phyloP scores from a whole-genome alignment of 2,888 invertebrate genomes.

The Spicauda simplicius region DNA sequence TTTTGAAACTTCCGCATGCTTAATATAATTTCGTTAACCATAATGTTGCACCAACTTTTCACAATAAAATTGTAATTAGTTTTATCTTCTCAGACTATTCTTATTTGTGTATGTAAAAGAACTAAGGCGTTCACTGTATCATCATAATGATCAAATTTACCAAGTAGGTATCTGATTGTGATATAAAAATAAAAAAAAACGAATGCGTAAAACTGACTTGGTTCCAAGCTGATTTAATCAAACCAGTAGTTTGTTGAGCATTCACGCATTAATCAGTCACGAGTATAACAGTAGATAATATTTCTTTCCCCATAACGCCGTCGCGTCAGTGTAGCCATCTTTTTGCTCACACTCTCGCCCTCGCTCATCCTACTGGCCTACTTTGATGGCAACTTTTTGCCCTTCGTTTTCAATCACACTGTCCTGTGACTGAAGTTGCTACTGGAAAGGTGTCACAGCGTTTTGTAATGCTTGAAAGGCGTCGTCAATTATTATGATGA shows the following conservation, averaged over 20 bases:
- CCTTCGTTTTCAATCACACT: constrained; percentile 20
- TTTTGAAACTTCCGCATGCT: constrained; percentile 4
- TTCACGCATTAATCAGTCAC: neutral
- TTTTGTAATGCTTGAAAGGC: neutral
- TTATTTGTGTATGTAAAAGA: too few species aligned
- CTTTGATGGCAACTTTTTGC: constrained; percentile 47
- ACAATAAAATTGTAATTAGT: too few species aligned
- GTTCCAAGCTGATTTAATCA: neutral
- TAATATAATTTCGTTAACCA: neutral
- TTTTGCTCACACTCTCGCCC: constrained; percentile 35
- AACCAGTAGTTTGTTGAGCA: neutral
- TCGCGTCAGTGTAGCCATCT: constrained; percentile 19
- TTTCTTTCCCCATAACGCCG: constrained; percentile 20
- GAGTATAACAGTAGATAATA: constrained; percentile 32
- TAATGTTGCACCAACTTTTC: too few species aligned
- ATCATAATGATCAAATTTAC: too few species aligned
- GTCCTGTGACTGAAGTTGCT: constrained; percentile 8
- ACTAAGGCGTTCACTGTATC: too few species aligned
- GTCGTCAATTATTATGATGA: neutral
- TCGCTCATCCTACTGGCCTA: constrained; percentile 55
- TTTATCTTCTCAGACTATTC: too few species aligned
- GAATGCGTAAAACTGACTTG: neutral
- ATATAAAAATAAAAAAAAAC: neutral
- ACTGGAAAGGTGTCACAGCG: neutral
- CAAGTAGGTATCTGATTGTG: too few species aligned